phyloP scores from a whole-genome alignment of 2,113 vertebrate genomes.

The Tragelaphus imberbis region DNA sequence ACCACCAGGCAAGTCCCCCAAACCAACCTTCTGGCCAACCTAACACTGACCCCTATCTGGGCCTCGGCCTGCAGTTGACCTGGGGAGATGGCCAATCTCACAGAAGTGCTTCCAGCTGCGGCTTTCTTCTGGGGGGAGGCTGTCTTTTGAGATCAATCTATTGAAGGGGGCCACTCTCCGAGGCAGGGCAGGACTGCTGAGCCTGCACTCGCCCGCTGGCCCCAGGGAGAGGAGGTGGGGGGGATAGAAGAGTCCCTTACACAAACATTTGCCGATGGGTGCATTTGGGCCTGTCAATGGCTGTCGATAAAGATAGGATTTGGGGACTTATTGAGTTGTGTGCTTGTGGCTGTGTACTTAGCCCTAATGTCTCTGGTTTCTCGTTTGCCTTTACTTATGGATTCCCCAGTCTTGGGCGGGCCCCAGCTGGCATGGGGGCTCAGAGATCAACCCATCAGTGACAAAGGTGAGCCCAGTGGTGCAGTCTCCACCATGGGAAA shows the following conservation, averaged over 20 bases:
- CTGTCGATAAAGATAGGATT: slow-evolving; percentile 64
- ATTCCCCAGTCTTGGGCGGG: accelerated
- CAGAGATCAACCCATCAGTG: not conserved
- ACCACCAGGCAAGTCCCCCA: not conserved
- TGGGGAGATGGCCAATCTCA: accelerated
- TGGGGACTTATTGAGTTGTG: not conserved
- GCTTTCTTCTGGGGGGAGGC: not conserved
- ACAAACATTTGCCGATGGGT: slow-evolving; percentile 79
- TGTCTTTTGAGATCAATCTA: not conserved
- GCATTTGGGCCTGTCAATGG: slow-evolving; percentile 75
- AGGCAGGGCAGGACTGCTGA: not conserved
- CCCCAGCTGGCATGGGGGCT: not conserved
- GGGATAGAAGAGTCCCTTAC: slow-evolving; percentile 67
- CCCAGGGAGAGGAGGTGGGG: not conserved
- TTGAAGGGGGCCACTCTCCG: not conserved
- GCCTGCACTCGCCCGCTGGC: accelerated
- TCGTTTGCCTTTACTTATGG: accelerated
- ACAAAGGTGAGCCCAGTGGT: accelerated
- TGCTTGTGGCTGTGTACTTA: not conserved
- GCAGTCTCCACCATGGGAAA: accelerated
- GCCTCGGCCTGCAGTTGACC: not conserved
- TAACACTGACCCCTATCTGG: not conserved
- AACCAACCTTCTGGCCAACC: not conserved
- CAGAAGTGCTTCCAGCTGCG: accelerated
- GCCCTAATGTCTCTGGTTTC: not conserved